phyloP scores from a whole-genome alignment of 2,888 invertebrate genomes.

The Cancer borealis region DNA sequence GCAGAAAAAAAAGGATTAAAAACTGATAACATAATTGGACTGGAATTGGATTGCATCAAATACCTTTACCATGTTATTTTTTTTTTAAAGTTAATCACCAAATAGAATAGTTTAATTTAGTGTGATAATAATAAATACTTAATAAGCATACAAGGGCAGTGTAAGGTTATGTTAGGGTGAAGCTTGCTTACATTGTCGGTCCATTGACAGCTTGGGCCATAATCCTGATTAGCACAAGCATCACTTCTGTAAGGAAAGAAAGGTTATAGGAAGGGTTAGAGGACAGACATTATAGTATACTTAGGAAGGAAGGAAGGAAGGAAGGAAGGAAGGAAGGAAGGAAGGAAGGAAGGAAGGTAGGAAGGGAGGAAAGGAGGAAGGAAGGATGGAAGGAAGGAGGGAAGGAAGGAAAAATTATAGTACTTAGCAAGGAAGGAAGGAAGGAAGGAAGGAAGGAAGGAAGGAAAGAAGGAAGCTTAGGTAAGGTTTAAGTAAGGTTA shows the following conservation, averaged over 20 bases:
- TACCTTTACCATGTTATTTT: too few relatives aligned
- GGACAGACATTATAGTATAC: background rate
- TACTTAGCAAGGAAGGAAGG: background rate
- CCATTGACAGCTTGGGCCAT: slow-evolving; percentile 76
- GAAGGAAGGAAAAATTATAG: too few relatives aligned
- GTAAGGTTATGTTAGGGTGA: background rate
- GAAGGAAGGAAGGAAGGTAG: background rate
- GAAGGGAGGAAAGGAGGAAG: background rate
- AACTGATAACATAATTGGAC: background rate
- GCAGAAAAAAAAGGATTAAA: background rate
- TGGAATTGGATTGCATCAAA: background rate
- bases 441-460: too few relatives aligned
- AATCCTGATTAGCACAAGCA: slow-evolving; percentile 70
- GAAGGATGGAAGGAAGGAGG: background rate
- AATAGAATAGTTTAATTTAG: background rate
- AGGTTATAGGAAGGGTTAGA: background rate
- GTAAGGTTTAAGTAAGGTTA: too few relatives aligned
- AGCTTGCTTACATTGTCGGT: slow-evolving; percentile 71
- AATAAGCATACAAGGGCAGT: background rate
- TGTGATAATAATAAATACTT: background rate
- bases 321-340: background rate
- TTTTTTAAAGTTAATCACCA: background rate
- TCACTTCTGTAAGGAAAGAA: slow-evolving; percentile 66
- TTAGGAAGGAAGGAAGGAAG: background rate
- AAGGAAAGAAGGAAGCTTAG: too few relatives aligned